phyloP scores from a whole-genome alignment of 23 tunicate genomes.

The Ciona savignyi region DNA sequence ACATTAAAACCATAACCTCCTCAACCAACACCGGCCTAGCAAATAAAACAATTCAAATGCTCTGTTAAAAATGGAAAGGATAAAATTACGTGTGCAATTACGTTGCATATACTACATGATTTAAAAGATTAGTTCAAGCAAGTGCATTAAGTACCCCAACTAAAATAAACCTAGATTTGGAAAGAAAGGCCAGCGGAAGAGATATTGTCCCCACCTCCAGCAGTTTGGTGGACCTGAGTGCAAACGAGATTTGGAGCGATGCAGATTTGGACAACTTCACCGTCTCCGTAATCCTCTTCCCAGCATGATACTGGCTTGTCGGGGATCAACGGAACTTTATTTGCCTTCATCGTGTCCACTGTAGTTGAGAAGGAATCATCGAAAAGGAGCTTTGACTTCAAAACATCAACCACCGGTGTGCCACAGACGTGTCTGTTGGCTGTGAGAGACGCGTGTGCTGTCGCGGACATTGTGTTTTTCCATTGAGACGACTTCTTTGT shows the following conservation, averaged over 20 bases:
- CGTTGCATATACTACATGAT: background rate
- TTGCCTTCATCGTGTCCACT: conserved; percentile 18
- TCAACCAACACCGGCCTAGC: too few species aligned
- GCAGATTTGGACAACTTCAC: conserved; percentile 60
- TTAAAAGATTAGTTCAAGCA: background rate
- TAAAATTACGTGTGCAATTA: too few species aligned
- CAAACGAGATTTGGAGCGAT: conserved; percentile 90
- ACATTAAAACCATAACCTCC: too few species aligned
- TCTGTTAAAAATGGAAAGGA: too few species aligned
- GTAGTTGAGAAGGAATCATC: conserved; percentile 75
- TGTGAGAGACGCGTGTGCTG: conserved; percentile 90
- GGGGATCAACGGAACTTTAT: conserved; percentile 39
- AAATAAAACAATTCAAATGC: too few species aligned
- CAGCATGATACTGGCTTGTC: conserved; percentile 91
- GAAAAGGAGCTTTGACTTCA: conserved; percentile 46
- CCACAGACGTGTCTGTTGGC: conserved; percentile 93
- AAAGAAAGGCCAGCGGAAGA: conserved; percentile 82
- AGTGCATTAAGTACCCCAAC: background rate
- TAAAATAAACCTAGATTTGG: conserved; percentile 34
- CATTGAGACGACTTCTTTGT: conserved; percentile 52
- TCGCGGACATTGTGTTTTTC: conserved; percentile 90
- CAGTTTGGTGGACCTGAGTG: conserved; percentile 82
- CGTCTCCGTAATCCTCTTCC: conserved; percentile 47
- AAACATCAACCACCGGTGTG: conserved; percentile 50
- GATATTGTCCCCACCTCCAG: conserved; percentile 98